Evolutionary conservation across 1,140 invertebrate species (phyloP).

Genomic region (Diachasma alloeum): DNA sequence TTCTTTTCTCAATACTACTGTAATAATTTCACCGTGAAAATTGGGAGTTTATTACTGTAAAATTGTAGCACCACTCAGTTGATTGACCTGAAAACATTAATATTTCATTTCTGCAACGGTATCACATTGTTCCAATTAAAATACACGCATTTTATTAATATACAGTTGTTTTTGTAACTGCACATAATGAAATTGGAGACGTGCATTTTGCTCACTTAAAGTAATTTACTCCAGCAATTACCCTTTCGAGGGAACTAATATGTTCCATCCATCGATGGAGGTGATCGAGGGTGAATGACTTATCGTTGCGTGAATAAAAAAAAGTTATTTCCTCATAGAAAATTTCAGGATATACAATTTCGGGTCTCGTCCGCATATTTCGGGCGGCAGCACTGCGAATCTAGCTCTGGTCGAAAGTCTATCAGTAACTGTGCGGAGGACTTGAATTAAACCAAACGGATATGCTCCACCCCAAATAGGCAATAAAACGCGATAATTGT

Average conservation of each 20-base stretch:
- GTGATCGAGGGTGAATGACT: neutral
- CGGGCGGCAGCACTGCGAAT: constrained; percentile 36
- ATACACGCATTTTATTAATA: neutral
- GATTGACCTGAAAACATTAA: neutral
- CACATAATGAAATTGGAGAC: too few relatives aligned
- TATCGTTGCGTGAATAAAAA: neutral
- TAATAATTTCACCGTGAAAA: too few relatives aligned
- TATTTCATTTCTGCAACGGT: neutral
- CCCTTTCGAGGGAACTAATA: too few relatives aligned
- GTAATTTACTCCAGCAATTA: too few relatives aligned
- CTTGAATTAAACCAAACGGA: neutral
- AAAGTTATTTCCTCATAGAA: neutral
- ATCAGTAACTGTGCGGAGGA: neutral
- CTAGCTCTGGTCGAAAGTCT: constrained; percentile 41
- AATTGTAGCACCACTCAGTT: neutral
- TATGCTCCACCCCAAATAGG: constrained; percentile 16
- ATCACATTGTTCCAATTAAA: neutral
- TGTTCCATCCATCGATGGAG: too few relatives aligned
- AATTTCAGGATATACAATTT: constrained; percentile 25
- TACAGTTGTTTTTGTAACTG: too few relatives aligned
- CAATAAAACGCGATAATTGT: constrained; percentile 5
- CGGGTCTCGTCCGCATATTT: constrained; percentile 37
- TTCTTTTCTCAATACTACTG: too few relatives aligned
- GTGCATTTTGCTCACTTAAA: too few relatives aligned
- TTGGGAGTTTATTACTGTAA: too few relatives aligned